Evolutionary conservation across 2,888 invertebrate genomes (phyloP).

Genomic region (Parasteatoda lunata): DNA sequence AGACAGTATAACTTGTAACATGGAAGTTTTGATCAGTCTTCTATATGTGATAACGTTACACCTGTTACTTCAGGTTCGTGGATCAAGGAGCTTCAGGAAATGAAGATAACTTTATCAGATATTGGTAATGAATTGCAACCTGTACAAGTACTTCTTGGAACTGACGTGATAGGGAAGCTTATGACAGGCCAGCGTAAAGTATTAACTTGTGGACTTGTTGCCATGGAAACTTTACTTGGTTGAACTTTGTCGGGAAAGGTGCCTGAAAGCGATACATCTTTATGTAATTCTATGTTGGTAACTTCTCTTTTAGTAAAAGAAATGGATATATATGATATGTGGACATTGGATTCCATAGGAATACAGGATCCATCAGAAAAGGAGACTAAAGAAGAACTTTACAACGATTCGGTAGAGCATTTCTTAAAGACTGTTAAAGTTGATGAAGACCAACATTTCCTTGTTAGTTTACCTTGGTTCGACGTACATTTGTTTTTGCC

Average conservation of each 20-base stretch:
- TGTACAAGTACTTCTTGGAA: neutral
- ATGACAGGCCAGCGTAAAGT: no score
- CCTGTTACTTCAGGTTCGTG: neutral
- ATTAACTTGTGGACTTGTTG: no score
- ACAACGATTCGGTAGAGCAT: conserved; percentile 1
- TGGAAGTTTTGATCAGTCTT: no score
- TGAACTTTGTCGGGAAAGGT: no score
- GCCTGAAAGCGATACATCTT: no score
- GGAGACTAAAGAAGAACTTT: conserved; percentile 18
- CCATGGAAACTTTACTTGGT: neutral
- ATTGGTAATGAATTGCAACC: no score
- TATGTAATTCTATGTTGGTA: no score
- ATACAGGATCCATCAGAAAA: conserved; percentile 23
- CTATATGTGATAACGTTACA: no score
- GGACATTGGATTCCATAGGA: conserved; percentile 16
- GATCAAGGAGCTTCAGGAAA: neutral
- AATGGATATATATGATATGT: conserved; percentile 4
- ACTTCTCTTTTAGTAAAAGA: conserved; percentile 12
- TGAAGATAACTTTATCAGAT: no score
- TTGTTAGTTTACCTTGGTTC: conserved; percentile 1
- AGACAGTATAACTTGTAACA: neutral
- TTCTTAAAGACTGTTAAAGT: conserved; percentile 1
- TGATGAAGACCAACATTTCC: conserved; percentile 11
- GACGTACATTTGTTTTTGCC: conserved; percentile 21
- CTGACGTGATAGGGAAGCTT: neutral